Base-by-base conservation (phyloP, 2,113 vertebrate genomes). In the Notarius quadriscutis region DNA sequence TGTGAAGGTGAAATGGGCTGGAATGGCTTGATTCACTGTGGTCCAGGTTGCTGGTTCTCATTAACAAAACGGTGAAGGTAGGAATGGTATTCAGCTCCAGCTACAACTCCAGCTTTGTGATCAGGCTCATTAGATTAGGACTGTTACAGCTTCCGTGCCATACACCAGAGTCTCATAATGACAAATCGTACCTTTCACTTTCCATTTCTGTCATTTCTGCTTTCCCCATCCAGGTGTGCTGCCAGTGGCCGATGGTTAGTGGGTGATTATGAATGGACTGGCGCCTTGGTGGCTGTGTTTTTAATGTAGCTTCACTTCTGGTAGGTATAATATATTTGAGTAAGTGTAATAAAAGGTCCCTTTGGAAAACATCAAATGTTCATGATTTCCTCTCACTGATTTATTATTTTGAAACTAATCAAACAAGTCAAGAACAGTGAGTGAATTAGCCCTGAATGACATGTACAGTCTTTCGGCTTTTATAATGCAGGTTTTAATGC, bases 1-100 rank as follows among this genome's bases (percentile, higher is more conserved):
- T 94, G 93, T 94, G 89, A 91, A 90, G 87, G 87, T 78, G 62
- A 94, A 91, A 88, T 90, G 18, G 62, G 63, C 84, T 90, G 86
- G 87, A 87, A 60, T 78, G 48, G 55, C 63, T 87, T 89, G 22
- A 78, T 50, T 34, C 10, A 53, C 34, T 74, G 53, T 84, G 78
- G 63, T 63, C 71, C 53, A 85, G 85, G 53, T 81, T 78, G 72
- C 87, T 90, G 81, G 72, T 86, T 88, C 83, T 89, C 48, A 85
- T 92, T 92, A 91, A 87, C 69, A 69, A 78, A 50, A 25, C 14
- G 65, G 72, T 87, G 83, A 77, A 69, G 48, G 86, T 71, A 84
- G 57, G 57, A 9, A 58, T 50, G 65, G 72, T n/a, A 41, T 53
- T 75, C 55, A 53, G 84, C 81, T 79, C 90, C 60, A 63, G 72